Percentiles rank a stretch among this genome's conserved stretches.
These are phyloP conservation scores for Dermatemys mawii DNA, from an alignment of 2,113 vertebrate genomes.

Conservation along the genomic window DNA sequence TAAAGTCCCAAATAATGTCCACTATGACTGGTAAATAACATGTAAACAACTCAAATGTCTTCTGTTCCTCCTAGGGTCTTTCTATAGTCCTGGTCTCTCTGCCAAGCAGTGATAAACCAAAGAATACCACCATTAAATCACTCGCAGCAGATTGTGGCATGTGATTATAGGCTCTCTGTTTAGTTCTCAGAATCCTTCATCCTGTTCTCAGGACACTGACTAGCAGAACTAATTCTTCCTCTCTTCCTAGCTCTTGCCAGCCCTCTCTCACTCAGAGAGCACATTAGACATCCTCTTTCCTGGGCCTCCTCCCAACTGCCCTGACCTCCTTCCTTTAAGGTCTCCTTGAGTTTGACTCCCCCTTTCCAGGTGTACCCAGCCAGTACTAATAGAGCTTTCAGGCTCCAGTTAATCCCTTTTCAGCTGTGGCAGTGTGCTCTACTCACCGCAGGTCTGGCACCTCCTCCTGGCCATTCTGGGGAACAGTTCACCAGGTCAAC, in stretches of 20 bases:
- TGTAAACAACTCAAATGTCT: background rate
- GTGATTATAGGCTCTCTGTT: background rate
- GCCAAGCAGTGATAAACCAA: background rate
- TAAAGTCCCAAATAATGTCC: background rate
- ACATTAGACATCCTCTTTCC: background rate
- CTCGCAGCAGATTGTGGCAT: background rate
- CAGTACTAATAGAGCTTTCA: background rate
- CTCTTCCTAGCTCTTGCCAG: background rate
- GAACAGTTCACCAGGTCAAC: background rate
- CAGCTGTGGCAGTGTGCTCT: background rate
- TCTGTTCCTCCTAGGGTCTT: background rate
- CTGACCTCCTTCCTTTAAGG: too few relatives aligned
- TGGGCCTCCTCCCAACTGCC: background rate
- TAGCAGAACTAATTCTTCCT: background rate
- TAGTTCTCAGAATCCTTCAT: background rate
- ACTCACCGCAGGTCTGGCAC: background rate
- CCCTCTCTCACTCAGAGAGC: too few relatives aligned
- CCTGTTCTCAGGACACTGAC: background rate
- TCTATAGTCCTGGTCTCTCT: background rate
- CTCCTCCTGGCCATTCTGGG: background rate
- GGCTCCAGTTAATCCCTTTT: background rate
- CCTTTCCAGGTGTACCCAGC: background rate
- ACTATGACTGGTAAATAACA: background rate
- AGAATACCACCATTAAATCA: background rate
- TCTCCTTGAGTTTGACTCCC: too few relatives aligned